Percentiles rank a stretch among this genome's conserved stretches.
Evolutionary conservation across 2,888 invertebrate species (phyloP).

Genomic region (Liopterus haemorrhoidalis): DNA sequence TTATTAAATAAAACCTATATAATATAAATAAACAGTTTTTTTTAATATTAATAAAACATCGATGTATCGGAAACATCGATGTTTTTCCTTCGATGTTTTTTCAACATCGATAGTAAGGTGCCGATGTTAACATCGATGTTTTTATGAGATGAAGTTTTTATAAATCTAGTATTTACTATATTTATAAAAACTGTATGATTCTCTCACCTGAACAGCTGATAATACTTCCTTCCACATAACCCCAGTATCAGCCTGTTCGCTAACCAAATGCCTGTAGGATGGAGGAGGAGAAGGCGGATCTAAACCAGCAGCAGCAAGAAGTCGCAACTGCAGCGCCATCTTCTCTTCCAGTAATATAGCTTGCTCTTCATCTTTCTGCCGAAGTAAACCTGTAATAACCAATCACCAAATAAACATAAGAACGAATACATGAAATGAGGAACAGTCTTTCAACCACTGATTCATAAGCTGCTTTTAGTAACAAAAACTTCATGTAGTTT

Average conservation of each 20-base stretch:
- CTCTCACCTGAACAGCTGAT: slow-evolving; percentile 61
- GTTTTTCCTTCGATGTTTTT: no score
- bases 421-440: neutral
- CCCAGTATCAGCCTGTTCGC: slow-evolving; percentile 69
- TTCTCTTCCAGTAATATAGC: slow-evolving; percentile 83
- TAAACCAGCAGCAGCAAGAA: slow-evolving; percentile 65
- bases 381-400: slow-evolving; percentile 63
- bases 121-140: no score
- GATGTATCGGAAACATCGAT: no score
- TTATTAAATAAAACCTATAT: no score
- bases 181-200: slow-evolving; percentile 14
- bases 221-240: slow-evolving; percentile 80
- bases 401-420: slow-evolving; percentile 19
- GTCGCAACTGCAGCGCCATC: slow-evolving; percentile 73
- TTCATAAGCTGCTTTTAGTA: neutral
- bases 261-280: slow-evolving; percentile 71
- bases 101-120: no score
- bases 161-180: no score
- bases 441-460: neutral
- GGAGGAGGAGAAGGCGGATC: slow-evolving; percentile 56
- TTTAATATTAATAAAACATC: no score
- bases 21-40: no score
- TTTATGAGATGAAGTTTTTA: no score
- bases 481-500: neutral
- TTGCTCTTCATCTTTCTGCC: slow-evolving; percentile 83